Evolutionary conservation across 2,113 vertebrate species (phyloP), one percentile per base, ranked within the genome.

Genomic region (Pagrus major): DNA sequence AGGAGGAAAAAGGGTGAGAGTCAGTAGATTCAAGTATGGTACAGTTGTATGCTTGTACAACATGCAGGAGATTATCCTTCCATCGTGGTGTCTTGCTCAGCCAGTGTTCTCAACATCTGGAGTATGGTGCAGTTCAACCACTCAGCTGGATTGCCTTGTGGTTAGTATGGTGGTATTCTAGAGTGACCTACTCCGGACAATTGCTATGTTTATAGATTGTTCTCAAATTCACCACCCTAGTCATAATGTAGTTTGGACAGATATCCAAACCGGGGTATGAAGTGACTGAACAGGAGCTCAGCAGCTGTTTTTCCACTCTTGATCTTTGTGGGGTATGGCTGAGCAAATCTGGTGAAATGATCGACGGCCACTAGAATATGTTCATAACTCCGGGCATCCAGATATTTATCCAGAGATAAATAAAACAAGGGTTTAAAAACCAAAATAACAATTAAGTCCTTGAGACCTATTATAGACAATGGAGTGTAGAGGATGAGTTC

Each of bases 191-290:
- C 47, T 12, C 58, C 56, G 5, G 67, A 71, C 46, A 71, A 27
- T 4, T 23, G 51, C 7, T 73, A 6, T 33, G 42, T 25, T 8
- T 68, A 11, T 21, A 74, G 74, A 23, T 68, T 39, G 21, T 81
- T 74, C 11, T 81, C 70, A 44, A 68, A 81, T 46, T 75, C 61
- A 60, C 25, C n/a, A 4, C 55, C 79, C 35, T 81, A 64, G 23
- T 68, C 46, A 10, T 75, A 55, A n/a, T 81, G 71, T 16, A 74
- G 37, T 54, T 72, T 69, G 20, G 25, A 25, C 0, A 60, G 65
- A 31, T 56, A 65, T 16, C 68, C 37, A 6, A 80, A 80, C 10
- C 29, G 9, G 21, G 54, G 71, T 31, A 81, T 69, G 25, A 61
- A 75, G 2, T 80, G 60, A 39, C 5, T 33, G n/a, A 65, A 72